Percentiles rank a stretch among this genome's conserved stretches.
phyloP scores from a whole-genome alignment of 2,113 vertebrate species.

The Progne subis region DNA sequence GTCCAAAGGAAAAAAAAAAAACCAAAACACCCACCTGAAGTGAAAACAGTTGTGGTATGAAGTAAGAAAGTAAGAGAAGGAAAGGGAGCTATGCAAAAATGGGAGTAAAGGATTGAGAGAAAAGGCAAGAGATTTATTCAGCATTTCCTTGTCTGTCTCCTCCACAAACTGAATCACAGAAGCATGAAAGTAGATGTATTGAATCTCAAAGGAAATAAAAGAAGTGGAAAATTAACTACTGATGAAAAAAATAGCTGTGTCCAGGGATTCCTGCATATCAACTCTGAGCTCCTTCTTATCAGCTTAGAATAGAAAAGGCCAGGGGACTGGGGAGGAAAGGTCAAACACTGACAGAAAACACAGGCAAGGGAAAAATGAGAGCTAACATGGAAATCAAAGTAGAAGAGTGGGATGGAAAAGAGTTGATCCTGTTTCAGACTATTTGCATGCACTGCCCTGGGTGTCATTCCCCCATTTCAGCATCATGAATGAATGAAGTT shows the following conservation, averaged over 20 bases:
- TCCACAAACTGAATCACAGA: slow-evolving; percentile 70
- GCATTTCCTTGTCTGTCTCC: slow-evolving; percentile 71
- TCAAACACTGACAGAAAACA: slow-evolving; percentile 45
- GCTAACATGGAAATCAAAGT: slow-evolving; percentile 44
- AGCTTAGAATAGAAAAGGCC: slow-evolving; percentile 44
- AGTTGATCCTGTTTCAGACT: neutral
- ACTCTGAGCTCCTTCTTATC: slow-evolving; percentile 44
- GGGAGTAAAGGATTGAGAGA: neutral
- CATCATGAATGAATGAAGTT: neutral
- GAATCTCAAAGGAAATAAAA: slow-evolving; percentile 78
- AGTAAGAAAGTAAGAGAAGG: neutral
- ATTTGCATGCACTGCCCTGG: neutral
- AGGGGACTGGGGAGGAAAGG: slow-evolving; percentile 22
- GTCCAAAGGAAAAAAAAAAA: neutral
- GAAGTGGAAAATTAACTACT: slow-evolving; percentile 80
- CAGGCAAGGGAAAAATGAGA: slow-evolving; percentile 24
- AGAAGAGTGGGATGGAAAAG: neutral
- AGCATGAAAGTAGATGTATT: slow-evolving; percentile 75
- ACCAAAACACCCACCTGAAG: neutral
- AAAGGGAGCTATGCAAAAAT: neutral
- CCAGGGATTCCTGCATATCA: slow-evolving; percentile 59
- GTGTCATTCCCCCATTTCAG: neutral
- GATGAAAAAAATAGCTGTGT: slow-evolving; percentile 66
- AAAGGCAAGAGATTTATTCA: slow-evolving; percentile 63
- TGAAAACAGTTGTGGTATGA: neutral